These are phyloP conservation scores for Lithodes maja DNA, from an alignment of 2,888 invertebrate species.

Conservation along the genomic window DNA sequence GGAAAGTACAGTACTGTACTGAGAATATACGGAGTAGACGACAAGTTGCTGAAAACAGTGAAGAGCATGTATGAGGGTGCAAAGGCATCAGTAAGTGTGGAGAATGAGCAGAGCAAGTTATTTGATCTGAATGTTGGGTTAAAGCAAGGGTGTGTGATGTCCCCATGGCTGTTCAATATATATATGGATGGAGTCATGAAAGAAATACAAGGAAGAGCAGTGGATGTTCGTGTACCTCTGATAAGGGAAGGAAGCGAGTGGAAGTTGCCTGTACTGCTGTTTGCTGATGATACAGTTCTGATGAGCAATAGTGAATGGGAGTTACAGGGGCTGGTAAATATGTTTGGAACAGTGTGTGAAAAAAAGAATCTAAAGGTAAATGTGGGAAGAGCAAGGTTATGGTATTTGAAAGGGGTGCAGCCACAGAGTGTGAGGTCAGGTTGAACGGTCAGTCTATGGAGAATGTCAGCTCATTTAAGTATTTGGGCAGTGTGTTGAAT, in stretches of 20 bases:
- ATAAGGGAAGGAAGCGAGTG: neutral
- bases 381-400: neutral
- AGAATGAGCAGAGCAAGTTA: constrained; percentile 6
- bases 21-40: neutral
- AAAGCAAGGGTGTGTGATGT: constrained; percentile 2
- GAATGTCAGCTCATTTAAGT: constrained; percentile 3
- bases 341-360: constrained; percentile 7
- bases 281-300: constrained; percentile 1
- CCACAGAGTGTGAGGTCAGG: neutral
- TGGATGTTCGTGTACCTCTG: neutral
- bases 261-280: constrained; percentile 4
- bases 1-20: neutral
- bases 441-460: neutral
- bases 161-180: constrained; percentile 5
- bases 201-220: constrained; percentile 17
- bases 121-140: constrained; percentile 10
- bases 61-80: constrained; percentile 7
- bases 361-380: neutral
- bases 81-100: neutral
- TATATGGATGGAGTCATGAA: constrained; percentile 17
- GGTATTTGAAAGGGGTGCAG: constrained; percentile 1
- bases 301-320: neutral
- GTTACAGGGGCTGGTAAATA: constrained; percentile 14
- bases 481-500: neutral
- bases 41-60: neutral